phyloP scores from a whole-genome alignment of 2,113 vertebrate genomes.

The Benitochromis conjunctus region DNA sequence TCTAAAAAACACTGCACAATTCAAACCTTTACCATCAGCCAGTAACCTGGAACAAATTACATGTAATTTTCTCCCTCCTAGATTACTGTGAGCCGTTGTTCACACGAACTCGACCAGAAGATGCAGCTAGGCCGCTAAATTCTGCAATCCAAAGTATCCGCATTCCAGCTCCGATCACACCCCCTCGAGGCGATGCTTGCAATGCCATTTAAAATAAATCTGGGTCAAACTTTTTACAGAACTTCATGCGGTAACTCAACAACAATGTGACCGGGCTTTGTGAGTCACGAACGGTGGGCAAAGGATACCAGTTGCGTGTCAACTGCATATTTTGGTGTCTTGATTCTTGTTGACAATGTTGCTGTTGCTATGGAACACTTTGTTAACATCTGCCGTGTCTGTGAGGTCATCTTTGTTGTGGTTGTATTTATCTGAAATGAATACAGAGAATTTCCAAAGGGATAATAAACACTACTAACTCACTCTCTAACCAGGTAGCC shows the following conservation, averaged over 20 bases:
- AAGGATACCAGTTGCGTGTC: not conserved
- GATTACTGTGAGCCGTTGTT: not conserved
- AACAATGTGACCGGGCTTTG: not conserved
- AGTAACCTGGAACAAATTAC: not conserved
- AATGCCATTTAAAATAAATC: not conserved
- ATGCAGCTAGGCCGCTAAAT: fast-evolving
- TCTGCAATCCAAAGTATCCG: fast-evolving
- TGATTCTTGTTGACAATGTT: not conserved
- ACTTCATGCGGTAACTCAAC: fast-evolving
- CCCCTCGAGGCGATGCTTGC: not conserved
- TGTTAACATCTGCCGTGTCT: not conserved
- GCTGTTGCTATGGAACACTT: not conserved
- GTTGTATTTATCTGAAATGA: not conserved
- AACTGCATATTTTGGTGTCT: no score
- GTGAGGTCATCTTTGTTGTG: not conserved
- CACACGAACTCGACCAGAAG: not conserved
- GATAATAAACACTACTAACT: not conserved
- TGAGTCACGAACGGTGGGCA: not conserved
- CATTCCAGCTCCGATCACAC: not conserved
- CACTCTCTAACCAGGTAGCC: not conserved
- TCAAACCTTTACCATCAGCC: not conserved
- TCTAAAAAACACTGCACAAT: not conserved
- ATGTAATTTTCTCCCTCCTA: not conserved
- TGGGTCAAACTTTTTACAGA: not conserved
- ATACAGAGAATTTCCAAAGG: not conserved